Percentiles rank a stretch among this genome's conserved stretches.
phyloP scores from a whole-genome alignment of 2,888 invertebrate genomes.

The Pantelozetes paolii region DNA sequence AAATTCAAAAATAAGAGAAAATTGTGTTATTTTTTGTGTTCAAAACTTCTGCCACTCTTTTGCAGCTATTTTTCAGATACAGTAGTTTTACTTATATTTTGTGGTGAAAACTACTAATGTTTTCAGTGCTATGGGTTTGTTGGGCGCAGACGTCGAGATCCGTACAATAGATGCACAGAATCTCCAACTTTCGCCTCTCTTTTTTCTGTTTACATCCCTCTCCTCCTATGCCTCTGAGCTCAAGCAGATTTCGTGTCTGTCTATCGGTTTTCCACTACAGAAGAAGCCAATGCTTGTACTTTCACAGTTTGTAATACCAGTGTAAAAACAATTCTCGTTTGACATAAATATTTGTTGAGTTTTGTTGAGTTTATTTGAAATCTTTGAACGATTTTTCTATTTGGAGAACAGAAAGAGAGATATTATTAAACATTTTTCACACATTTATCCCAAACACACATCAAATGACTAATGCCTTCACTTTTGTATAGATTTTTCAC shows the following conservation, averaged over 20 bases:
- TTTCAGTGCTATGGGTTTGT: not conserved
- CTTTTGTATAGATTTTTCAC: not conserved
- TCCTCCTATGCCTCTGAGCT: not conserved
- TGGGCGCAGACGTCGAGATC: not conserved
- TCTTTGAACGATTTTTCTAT: not conserved
- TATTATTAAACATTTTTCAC: constrained; percentile 4
- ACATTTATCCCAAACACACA: constrained; percentile 2
- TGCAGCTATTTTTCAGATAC: not conserved
- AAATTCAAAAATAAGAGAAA: too few relatives aligned
- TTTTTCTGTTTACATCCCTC: not conserved
- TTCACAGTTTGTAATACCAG: not conserved
- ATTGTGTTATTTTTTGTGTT: not conserved
- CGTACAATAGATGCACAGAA: not conserved
- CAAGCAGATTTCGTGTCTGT: not conserved
- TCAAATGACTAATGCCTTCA: not conserved
- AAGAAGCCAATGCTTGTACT: not conserved
- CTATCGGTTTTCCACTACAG: not conserved
- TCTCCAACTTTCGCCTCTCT: not conserved
- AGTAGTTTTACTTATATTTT: not conserved
- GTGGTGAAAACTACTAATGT: not conserved
- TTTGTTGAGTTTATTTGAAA: constrained; percentile 3
- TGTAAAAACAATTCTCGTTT: constrained; percentile 5
- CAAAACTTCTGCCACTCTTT: not conserved
- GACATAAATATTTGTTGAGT: constrained; percentile 22
- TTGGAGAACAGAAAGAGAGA: not conserved